Percentiles rank a stretch among this genome's conserved stretches.
phyloP scores from a whole-genome alignment of 2,113 vertebrate genomes.

The Amphiprion percula region DNA sequence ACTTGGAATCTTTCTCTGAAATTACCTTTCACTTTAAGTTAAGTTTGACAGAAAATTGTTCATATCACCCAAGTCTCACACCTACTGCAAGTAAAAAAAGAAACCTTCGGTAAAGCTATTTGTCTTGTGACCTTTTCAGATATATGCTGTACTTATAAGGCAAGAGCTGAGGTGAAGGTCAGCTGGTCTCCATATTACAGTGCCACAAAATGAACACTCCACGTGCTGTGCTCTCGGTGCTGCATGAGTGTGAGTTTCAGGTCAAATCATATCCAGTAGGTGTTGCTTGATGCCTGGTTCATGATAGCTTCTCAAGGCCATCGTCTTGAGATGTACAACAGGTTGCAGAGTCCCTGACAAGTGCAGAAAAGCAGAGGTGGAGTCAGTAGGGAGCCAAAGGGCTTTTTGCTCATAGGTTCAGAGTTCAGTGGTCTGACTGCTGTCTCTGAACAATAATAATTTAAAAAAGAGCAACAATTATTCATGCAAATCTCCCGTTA shows the following conservation, averaged over 20 bases:
- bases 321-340: conserved; percentile 27
- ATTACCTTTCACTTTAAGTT: conserved; percentile 9
- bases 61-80: conserved; percentile 21
- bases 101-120: conserved; percentile 24
- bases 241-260: conserved; percentile 44
- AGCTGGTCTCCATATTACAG: conserved; percentile 55
- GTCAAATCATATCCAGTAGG: conserved; percentile 59
- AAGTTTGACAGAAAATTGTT: conserved; percentile 7
- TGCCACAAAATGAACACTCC: conserved; percentile 42
- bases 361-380: conserved; percentile 8
- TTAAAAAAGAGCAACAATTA: conserved; percentile 10
- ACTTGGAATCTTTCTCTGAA: not conserved
- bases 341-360: conserved; percentile 33
- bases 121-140: conserved; percentile 64
- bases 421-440: conserved; percentile 30
- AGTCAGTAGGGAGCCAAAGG: conserved; percentile 15
- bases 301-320: conserved; percentile 51
- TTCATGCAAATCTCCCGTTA: not conserved
- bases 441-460: not conserved
- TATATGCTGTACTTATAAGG: conserved; percentile 48
- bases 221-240: conserved; percentile 15
- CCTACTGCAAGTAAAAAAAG: not conserved
- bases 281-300: conserved; percentile 29
- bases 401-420: conserved; percentile 39
- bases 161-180: conserved; percentile 40